Percentiles rank a stretch among this genome's conserved stretches.
phyloP scores from a whole-genome alignment of 2,113 vertebrate species.

The Mormoops blainvillei region DNA sequence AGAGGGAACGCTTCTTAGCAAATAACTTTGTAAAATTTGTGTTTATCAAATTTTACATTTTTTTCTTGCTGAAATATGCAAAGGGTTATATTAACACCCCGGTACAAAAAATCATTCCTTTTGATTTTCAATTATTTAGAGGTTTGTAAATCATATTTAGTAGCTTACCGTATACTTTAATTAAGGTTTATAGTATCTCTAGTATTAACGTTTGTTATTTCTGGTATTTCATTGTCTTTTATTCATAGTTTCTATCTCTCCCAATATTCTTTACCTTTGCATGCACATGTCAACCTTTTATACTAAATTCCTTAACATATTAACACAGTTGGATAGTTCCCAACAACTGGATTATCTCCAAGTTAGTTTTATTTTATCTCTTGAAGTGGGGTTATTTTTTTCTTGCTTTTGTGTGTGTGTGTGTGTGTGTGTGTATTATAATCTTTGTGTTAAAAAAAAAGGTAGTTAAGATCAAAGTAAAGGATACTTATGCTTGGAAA shows the following conservation, averaged over 20 bases:
- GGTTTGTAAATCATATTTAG: neutral
- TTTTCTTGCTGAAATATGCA: constrained; percentile 1
- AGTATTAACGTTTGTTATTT: neutral
- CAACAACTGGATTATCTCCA: neutral
- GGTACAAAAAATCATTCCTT: neutral
- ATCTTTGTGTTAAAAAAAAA: neutral
- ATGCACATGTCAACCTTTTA: neutral
- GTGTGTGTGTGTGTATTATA: neutral
- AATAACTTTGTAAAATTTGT: neutral
- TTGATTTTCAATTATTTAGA: neutral
- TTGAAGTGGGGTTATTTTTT: neutral
- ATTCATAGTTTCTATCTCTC: neutral
- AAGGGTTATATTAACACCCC: neutral
- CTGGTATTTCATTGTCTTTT: neutral
- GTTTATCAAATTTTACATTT: neutral
- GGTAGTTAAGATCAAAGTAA: neutral
- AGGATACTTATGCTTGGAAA: neutral
- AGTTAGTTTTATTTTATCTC: neutral
- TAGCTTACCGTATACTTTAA: accelerated
- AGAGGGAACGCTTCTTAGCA: neutral
- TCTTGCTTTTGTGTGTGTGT: neutral
- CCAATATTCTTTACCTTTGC: neutral
- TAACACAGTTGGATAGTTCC: neutral
- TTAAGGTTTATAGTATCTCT: accelerated
- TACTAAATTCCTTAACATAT: neutral